Conservation (phyloP, 2,113 vertebrate species). For the Phocoena sinus region DNA sequence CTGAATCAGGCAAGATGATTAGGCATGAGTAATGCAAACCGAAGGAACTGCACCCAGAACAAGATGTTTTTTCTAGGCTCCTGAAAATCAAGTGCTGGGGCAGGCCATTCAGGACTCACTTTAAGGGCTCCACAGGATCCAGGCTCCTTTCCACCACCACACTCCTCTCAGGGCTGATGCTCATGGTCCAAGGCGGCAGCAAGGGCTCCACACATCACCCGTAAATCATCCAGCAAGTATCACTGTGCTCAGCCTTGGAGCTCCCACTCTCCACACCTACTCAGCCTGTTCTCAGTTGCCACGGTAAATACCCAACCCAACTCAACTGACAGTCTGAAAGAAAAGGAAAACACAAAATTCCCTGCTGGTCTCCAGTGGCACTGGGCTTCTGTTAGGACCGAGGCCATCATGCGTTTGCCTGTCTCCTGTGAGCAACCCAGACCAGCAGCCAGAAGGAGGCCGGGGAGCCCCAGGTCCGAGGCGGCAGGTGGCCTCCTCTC, state of each 20-base stretch:
- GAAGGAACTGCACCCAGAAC: not conserved
- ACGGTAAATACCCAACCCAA: not conserved
- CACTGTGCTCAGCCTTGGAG: not conserved
- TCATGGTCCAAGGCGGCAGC: no score
- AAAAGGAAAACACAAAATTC: not conserved
- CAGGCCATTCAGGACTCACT: not conserved
- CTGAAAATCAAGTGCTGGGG: fast-evolving
- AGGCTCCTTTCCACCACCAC: not conserved
- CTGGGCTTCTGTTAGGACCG: not conserved
- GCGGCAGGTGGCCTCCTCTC: not conserved
- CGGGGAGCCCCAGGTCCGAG: not conserved
- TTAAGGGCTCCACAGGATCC: not conserved
- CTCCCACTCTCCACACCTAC: fast-evolving
- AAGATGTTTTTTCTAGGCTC: no score
- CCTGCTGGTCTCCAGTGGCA: not conserved
- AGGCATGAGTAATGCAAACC: not conserved
- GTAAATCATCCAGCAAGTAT: not conserved
- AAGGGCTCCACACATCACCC: not conserved
- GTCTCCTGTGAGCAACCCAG: not conserved
- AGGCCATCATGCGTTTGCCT: not conserved
- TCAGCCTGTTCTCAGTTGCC: not conserved
- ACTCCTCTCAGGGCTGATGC: not conserved
- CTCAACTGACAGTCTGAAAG: not conserved
- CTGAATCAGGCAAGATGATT: not conserved
- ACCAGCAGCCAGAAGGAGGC: not conserved